phyloP scores from a whole-genome alignment of 1,140 invertebrate species.

The Olivierus martensii region DNA sequence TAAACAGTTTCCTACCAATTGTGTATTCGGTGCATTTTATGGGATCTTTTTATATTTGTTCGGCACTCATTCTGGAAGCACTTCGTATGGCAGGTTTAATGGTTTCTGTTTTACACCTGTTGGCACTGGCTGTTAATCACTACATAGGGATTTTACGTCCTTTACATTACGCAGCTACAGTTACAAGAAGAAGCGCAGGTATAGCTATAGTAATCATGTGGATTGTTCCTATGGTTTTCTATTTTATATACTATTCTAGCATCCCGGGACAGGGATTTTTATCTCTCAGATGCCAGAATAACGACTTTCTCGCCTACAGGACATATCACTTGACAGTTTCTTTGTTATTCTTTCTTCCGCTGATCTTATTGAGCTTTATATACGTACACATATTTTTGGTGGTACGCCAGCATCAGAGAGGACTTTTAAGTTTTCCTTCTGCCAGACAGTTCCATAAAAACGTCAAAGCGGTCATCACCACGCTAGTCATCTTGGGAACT shows the following conservation, averaged over 20 bases:
- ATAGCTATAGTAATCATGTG: slow-evolving; percentile 37
- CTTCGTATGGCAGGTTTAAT: slow-evolving; percentile 40
- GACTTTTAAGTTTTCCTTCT: slow-evolving; percentile 21
- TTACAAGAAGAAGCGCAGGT: slow-evolving; percentile 29
- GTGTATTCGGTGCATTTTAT: slow-evolving; percentile 20
- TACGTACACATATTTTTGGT: slow-evolving; percentile 45
- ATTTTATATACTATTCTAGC: slow-evolving; percentile 37
- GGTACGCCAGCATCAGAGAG: slow-evolving; percentile 37
- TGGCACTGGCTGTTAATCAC: slow-evolving; percentile 51
- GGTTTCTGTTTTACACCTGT: slow-evolving; percentile 46
- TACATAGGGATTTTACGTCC: slow-evolving; percentile 47
- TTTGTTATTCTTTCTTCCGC: slow-evolving; percentile 30
- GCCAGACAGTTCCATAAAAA: slow-evolving; percentile 27
- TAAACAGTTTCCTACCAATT: slow-evolving; percentile 38
- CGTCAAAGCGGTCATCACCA: slow-evolving; percentile 47
- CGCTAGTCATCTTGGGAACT: slow-evolving; percentile 44
- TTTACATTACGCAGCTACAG: slow-evolving; percentile 37
- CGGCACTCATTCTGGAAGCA: slow-evolving; percentile 34
- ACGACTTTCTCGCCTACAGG: slow-evolving; percentile 15
- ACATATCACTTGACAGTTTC: slow-evolving; percentile 34
- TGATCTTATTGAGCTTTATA: slow-evolving; percentile 41
- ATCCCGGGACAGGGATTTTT: slow-evolving; percentile 35
- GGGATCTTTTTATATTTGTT: slow-evolving; percentile 23
- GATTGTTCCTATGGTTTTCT: slow-evolving; percentile 36
- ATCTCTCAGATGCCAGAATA: slow-evolving; percentile 6